These are phyloP conservation scores for Baronia brevicornis DNA, from an alignment of 2,888 invertebrate genomes.

Conservation along the genomic window DNA sequence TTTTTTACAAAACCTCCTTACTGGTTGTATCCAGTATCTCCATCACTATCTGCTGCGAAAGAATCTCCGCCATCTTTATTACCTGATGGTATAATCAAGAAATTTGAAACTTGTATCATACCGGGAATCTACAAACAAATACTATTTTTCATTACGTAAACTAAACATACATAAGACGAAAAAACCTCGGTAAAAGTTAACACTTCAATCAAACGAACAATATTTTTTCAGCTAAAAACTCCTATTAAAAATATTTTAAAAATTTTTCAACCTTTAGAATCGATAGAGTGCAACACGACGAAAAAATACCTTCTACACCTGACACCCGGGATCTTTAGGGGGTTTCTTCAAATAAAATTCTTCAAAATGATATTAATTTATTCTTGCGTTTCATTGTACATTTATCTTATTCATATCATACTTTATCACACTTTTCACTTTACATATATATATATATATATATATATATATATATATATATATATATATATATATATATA, in stretches of 20 bases:
- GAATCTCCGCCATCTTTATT: not conserved
- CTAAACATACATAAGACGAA: not conserved
- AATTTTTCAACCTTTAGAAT: not conserved
- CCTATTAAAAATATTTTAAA: not conserved
- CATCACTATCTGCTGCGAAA: not conserved
- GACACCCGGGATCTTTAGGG: no score
- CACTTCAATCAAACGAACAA: not conserved
- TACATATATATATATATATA: no score
- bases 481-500: no score
- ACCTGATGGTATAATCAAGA: not conserved
- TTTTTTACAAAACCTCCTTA: no score
- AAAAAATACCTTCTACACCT: no score
- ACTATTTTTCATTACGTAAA: not conserved
- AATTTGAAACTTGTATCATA: not conserved
- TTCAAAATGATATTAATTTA: no score
- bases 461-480: no score
- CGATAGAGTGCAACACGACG: no score
- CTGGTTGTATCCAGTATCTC: not conserved
- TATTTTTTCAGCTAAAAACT: not conserved
- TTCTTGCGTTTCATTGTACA: no score
- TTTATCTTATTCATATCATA: no score
- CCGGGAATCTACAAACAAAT: not conserved
- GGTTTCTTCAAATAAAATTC: no score
- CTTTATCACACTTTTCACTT: no score
- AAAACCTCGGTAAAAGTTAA: not conserved